Evolutionary conservation across 2,888 invertebrate genomes (phyloP), one percentile per base, ranked within the genome.

Genomic region (Thyatira batis): DNA sequence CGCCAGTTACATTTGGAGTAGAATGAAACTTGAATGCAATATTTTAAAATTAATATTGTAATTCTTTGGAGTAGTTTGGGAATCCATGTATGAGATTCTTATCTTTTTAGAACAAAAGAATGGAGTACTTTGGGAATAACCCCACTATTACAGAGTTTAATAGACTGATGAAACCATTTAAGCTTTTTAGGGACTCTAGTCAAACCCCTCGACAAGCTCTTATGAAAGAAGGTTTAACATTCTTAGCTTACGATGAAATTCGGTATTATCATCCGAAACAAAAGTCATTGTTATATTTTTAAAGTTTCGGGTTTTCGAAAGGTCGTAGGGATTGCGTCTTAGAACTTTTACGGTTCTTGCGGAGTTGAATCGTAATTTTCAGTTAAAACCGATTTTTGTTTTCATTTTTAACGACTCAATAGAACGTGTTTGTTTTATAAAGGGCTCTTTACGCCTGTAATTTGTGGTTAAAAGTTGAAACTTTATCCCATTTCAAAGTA

Each of bases 341-440:
- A 21, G 23, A 21, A 50, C 21, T 50, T 50, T 39, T 49, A 33
- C 49, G 20, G 20, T 28, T 20, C 23, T 43, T 43, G 23, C 50
- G 20, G 33, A 43, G 39, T 50, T 50, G 23, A 43, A 44, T 25
- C 44, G 25, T 50, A 50, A 43, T 44, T 50, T 50, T 44, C 17
- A 25, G 17, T 39, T 43, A 43, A 21, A 50, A 50, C 13, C 23
- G 9, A 17, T 43, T 21, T 39, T 53, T 28, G 28, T 23, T 57
- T 30, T 52, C 23, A 25, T 49, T 55, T 53, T 54, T 57, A 39
- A 57, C 56, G 54, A 50, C 51, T 57, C 54, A 57, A 54, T 50
- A 30, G 49, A 50, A 28, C 17, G 45, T 45, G 44, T 55, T 50
- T 58, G 52, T 63, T 60, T 52, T 28, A 27, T 48, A 48, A 30